These are phyloP conservation scores for Periophthalmus magnuspinnatus DNA, from an alignment of 2,797 vertebrate species.

Conservation along the genomic window DNA sequence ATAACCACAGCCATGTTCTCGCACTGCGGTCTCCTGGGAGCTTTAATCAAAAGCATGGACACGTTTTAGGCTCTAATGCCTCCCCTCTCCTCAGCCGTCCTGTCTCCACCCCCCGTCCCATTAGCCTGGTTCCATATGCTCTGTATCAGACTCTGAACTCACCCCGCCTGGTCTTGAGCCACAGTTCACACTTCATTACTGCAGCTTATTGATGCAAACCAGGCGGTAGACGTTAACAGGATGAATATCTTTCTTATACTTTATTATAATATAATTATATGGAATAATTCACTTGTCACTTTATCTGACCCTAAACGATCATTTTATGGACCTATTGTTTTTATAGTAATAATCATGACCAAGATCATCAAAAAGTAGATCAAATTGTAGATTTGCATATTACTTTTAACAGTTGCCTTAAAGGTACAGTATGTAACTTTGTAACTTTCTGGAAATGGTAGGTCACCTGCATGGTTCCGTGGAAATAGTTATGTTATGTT, in stretches of 20 bases:
- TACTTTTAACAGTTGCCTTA: too few relatives aligned
- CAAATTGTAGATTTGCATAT: too few relatives aligned
- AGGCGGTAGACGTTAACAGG: conserved; percentile 12
- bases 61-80: conserved; percentile 6
- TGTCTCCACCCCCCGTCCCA: background rate
- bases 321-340: too few relatives aligned
- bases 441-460: too few relatives aligned
- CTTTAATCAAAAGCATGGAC: conserved; percentile 54
- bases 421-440: too few relatives aligned
- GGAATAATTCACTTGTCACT: background rate
- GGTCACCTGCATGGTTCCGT: too few relatives aligned
- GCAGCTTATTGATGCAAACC: conserved; percentile 44
- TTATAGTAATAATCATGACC: too few relatives aligned
- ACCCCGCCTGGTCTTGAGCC: conserved; percentile 49
- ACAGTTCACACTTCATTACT: conserved; percentile 55
- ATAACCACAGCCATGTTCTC: conserved; percentile 22
- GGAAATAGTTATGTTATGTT: too few relatives aligned
- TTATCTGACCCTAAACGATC: too few relatives aligned
- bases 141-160: conserved; percentile 59
- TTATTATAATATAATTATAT: background rate
- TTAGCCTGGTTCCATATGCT: conserved; percentile 51
- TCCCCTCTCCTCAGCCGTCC: background rate
- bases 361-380: too few relatives aligned
- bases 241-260: background rate
- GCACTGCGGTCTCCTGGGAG: conserved; percentile 30